Base-by-base conservation (phyloP, 1,140 invertebrate genomes). In the Drosophila simulans region DNA sequence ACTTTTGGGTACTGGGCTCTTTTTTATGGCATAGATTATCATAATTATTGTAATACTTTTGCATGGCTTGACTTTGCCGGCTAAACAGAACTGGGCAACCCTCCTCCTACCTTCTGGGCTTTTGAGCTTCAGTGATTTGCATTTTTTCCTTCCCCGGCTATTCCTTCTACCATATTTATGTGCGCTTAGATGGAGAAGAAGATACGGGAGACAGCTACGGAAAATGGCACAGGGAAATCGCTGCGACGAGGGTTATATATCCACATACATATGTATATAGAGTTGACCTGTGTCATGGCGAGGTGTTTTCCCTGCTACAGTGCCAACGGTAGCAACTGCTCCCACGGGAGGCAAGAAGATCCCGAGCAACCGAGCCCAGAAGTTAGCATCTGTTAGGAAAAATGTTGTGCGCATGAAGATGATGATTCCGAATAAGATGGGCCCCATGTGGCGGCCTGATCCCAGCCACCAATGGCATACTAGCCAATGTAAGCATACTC, bases 1-100 rank as follows among this genome's bases (percentile, higher is more conserved):
- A 60, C 25, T 43, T 46, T 46, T 27, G 62, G 56, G 62, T 62
- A 15, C 35, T 56, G 52, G 55, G 52, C 51, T 80, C 68, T 75
- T 80, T 90, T 90, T 90, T 90, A 90, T 90, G 88, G 86, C 82
- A 80, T 86, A 90, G 88, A 90, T 90, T 90, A 90, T 90, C 88
- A 90, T 90, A 90, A 90, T 90, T 90, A 90, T 90, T 90, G 86
- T 90, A 90, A 90, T 90, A 83, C 86, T 88, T 86, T 88, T 88
- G 83, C 83, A 86, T 82, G 79, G 83, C 83, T 82, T 86, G 83
- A 83, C 83, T 86, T 43, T 70, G 57, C 57, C 51, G 27, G 45
- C 45, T 7, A 11, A 45, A 37, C 35, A 43, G 40, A 43, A 11
- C 7, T 20, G 40, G 17, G 10, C 27, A 31, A 34, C 40, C 70